A percentile compares a stretch with the other conserved stretches of the same genome.
phyloP scores from a whole-genome alignment of 1,140 invertebrate genomes.

The Sarcophaga bullata region DNA sequence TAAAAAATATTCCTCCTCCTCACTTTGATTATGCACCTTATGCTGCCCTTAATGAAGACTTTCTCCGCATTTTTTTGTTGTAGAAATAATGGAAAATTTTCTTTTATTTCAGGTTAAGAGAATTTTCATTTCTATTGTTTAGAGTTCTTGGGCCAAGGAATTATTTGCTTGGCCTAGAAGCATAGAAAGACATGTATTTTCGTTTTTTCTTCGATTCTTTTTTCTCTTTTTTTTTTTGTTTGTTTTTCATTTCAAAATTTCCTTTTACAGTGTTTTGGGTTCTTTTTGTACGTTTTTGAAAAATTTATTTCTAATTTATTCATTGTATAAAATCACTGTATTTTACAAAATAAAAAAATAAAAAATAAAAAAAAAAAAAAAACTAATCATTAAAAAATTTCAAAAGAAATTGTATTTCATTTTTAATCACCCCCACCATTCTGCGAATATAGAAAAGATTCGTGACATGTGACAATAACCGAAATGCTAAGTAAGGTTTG shows the following conservation, averaged over 20 bases:
- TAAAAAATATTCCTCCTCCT: neutral
- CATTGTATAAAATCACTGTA: constrained; percentile 37
- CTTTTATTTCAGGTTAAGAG: constrained; percentile 25
- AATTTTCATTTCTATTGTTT: constrained; percentile 13
- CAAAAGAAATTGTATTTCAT: too few relatives aligned
- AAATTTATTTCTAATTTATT: too few relatives aligned
- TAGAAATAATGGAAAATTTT: neutral
- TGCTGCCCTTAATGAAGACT: constrained; percentile 10
- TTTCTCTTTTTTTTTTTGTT: neutral
- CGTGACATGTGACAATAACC: too few relatives aligned
- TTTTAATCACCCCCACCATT: too few relatives aligned
- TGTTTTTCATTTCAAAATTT: too few relatives aligned
- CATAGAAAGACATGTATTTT: constrained; percentile 33
- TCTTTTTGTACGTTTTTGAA: too few relatives aligned
- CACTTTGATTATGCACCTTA: too few relatives aligned
- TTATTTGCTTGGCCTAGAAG: constrained; percentile 2
- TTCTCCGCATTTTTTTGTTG: neutral
- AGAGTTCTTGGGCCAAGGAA: neutral
- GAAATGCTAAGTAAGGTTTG: too few relatives aligned
- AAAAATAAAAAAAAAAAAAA: neutral
- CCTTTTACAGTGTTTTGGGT: too few relatives aligned
- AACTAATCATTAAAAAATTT: too few relatives aligned
- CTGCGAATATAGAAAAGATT: too few relatives aligned
- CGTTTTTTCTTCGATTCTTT: constrained; percentile 2
- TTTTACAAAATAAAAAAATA: constrained; percentile 10